Conservation (phyloP, 2,888 invertebrate genomes). For the Chloroclystis v-ata region DNA sequence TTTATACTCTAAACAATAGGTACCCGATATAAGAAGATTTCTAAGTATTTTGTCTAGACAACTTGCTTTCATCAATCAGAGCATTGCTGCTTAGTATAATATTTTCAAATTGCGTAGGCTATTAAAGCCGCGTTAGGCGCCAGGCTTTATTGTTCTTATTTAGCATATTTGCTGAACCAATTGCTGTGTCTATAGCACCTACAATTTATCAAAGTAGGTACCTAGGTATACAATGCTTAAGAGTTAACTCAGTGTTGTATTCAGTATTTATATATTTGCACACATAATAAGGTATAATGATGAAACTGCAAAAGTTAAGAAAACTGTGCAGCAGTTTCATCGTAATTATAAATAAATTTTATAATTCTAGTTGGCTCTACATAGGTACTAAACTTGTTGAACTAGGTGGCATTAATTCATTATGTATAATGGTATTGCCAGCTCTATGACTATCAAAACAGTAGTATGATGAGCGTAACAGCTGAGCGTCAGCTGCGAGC, state of each 20-base stretch:
- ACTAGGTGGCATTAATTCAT: not conserved
- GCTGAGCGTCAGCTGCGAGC: slow-evolving; percentile 57
- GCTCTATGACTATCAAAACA: slow-evolving; percentile 43
- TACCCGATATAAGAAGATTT: not conserved
- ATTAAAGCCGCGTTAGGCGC: slow-evolving; percentile 36
- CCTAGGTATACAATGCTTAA: no score
- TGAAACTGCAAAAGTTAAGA: no score
- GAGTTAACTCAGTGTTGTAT: no score
- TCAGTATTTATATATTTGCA: no score
- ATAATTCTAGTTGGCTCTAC: no score
- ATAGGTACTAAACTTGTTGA: no score
- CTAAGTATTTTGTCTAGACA: not conserved
- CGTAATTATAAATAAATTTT: no score
- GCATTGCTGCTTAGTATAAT: slow-evolving; percentile 16
- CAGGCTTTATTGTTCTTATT: slow-evolving; percentile 43
- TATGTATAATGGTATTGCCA: slow-evolving; percentile 41
- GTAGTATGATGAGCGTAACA: slow-evolving; percentile 58
- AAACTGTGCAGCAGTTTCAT: no score
- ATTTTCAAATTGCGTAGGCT: slow-evolving; percentile 28
- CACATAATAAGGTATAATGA: no score
- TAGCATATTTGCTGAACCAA: slow-evolving; percentile 39
- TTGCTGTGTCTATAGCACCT: not conserved
- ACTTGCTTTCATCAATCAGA: not conserved
- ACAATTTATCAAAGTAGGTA: not conserved
- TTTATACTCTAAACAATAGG: no score